Evolutionary conservation across 2,797 vertebrate genomes (phyloP).

Genomic region (Hemibagrus guttatus): DNA sequence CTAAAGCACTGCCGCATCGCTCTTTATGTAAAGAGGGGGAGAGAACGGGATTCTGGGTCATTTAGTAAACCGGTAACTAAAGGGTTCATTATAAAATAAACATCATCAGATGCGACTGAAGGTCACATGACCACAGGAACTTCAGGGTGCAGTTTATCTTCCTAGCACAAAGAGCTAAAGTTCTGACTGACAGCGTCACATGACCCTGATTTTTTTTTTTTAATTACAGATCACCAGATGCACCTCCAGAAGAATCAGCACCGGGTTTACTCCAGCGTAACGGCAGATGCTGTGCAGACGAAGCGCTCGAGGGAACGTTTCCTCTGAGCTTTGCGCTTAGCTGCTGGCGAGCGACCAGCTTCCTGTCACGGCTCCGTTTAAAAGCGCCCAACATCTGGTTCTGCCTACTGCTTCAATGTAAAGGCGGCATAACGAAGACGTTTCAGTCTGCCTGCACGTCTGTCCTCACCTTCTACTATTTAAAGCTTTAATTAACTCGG

Average conservation of each 20-base stretch:
- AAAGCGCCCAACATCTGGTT: background rate
- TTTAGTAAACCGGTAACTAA: background rate
- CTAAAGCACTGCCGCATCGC: background rate
- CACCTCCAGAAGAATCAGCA: background rate
- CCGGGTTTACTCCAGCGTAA: background rate
- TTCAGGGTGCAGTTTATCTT: background rate
- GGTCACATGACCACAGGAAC: no score
- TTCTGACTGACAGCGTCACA: background rate
- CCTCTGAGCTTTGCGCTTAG: background rate
- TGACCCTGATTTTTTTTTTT: background rate
- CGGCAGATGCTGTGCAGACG: background rate
- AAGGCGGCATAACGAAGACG: background rate
- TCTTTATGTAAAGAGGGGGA: background rate
- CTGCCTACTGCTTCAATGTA: background rate
- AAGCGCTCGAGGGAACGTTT: background rate
- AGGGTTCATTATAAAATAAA: background rate
- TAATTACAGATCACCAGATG: background rate
- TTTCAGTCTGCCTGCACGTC: background rate
- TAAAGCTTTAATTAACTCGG: conserved; percentile 22
- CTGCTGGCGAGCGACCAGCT: background rate
- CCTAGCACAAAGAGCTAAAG: background rate
- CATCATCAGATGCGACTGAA: background rate
- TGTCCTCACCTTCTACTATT: background rate
- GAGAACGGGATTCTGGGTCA: background rate
- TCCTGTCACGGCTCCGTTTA: background rate